phyloP scores from a whole-genome alignment of 1,140 invertebrate species.

The Leptestheria dahalacensis region DNA sequence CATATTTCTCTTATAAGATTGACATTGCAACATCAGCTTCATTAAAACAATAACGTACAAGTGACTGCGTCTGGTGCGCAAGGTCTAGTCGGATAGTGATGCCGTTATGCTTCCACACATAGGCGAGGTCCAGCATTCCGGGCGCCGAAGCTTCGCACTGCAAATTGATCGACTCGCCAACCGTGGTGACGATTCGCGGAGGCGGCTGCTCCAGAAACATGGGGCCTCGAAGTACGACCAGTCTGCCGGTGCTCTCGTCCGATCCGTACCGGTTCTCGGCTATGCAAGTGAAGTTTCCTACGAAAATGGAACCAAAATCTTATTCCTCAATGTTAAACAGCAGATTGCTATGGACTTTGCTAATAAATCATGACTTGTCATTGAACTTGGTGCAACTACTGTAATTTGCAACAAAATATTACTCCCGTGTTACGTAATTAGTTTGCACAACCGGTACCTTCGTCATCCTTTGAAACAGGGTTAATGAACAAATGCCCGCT shows the following conservation, averaged over 20 bases:
- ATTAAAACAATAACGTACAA: neutral
- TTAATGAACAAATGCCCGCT: conserved; percentile 74
- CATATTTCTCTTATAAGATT: too few relatives aligned
- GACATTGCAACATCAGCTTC: too few relatives aligned
- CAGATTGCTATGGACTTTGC: too few relatives aligned
- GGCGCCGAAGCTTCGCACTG: conserved; percentile 66
- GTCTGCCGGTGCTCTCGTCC: conserved; percentile 58
- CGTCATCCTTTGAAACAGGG: conserved; percentile 70
- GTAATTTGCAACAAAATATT: too few relatives aligned
- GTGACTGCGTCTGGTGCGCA: neutral
- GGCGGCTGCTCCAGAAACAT: conserved; percentile 46
- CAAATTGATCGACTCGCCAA: conserved; percentile 53
- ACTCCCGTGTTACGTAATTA: too few relatives aligned
- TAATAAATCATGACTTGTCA: too few relatives aligned
- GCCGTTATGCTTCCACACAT: conserved; percentile 79
- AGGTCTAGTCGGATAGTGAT: conserved; percentile 38
- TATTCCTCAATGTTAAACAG: neutral
- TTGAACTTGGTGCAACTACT: too few relatives aligned
- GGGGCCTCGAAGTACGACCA: conserved; percentile 66
- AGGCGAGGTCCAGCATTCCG: conserved; percentile 68
- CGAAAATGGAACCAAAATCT: neutral
- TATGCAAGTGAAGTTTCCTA: conserved; percentile 74
- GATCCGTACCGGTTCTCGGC: conserved; percentile 68
- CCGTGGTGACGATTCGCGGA: conserved; percentile 43
- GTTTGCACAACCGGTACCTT: too few relatives aligned